A percentile compares a stretch with the other conserved stretches of the same genome.
Evolutionary conservation across 2,797 vertebrate genomes (phyloP).

Genomic region (Rhinichthys osculus): DNA sequence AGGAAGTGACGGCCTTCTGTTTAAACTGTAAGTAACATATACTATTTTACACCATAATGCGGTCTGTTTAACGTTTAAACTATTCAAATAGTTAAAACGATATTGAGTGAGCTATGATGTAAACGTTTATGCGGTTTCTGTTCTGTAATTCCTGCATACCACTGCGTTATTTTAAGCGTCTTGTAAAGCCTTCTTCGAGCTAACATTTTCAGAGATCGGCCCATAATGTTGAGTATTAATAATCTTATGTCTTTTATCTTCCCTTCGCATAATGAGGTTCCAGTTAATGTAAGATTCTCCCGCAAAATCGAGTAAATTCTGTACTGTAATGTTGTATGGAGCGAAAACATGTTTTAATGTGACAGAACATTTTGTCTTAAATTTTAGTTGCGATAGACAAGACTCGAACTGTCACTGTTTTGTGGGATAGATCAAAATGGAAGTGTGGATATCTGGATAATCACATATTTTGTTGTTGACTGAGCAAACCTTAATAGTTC

Average conservation of each 20-base stretch:
- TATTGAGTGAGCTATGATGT: not conserved
- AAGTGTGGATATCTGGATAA: not conserved
- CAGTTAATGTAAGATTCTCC: not conserved
- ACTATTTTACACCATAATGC: not conserved
- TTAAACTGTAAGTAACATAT: conserved; percentile 29
- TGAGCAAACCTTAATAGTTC: not conserved
- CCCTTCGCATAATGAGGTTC: not conserved
- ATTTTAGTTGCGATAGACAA: not conserved
- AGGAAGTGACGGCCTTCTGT: conserved; percentile 40
- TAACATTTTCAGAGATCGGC: not conserved
- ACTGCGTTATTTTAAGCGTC: conserved; percentile 16
- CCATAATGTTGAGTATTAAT: not conserved
- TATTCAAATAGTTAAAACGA: not conserved
- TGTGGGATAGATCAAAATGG: not conserved
- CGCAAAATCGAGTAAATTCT: not conserved
- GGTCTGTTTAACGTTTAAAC: not conserved
- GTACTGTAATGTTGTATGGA: not conserved
- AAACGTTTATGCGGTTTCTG: not conserved
- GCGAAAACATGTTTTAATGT: not conserved
- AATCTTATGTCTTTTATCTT: not conserved
- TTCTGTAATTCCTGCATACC: not conserved
- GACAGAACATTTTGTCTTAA: not conserved
- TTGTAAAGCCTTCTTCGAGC: not conserved
- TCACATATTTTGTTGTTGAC: not conserved
- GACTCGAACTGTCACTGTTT: not conserved